Base-by-base conservation (phyloP, 2,113 vertebrate genomes). In the Taurulus bubalis region DNA sequence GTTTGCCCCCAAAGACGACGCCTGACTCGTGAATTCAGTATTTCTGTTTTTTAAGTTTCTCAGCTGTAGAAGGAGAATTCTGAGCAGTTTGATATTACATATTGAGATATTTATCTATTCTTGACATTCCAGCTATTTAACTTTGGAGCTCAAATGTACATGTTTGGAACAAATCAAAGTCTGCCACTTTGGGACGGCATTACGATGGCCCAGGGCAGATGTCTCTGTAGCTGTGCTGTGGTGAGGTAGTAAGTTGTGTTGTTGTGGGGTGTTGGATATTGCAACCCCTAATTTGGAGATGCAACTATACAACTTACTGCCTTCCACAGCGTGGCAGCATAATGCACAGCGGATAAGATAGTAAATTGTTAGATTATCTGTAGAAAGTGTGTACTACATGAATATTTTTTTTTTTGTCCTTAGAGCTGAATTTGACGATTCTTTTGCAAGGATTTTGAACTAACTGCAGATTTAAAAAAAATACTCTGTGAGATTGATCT, bases 211-310 rank as follows among this genome's bases (percentile, higher is more conserved):
- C 2, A 2, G 2, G 32, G 58, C 24, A 8, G 26, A 9, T 18
- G 67, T 62, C 51, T 51, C 51, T 59, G 56, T 85, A 28, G 87
- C 91, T 82, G 71, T 83, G 82, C 69, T 92, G 91, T 92, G 93
- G 83, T 96, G 94, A 96, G 94, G 95, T 96, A 96, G 96, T 95
- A 95, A 95, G 95, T 97, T 97, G 95, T 97, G 95, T 96, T 96
- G 96, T 97, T 96, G 94, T 94, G 76, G 95, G 95, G 94, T 80
- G 90, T 93, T 86, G 88, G 91, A 95, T 94, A 79, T 90, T 86
- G 71, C 86, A 89, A 72, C 95, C 82, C 89, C 94, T 92, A 77
- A 94, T 93, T 87, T 91, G 94, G 95, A 95, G 96, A 95, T 97
- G 60, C 90, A 97, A 96, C 96, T 92, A 95, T 96, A 95, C 95